Evolutionary conservation across 1,140 invertebrate species (phyloP).

Genomic region (Pogonus chalceus): DNA sequence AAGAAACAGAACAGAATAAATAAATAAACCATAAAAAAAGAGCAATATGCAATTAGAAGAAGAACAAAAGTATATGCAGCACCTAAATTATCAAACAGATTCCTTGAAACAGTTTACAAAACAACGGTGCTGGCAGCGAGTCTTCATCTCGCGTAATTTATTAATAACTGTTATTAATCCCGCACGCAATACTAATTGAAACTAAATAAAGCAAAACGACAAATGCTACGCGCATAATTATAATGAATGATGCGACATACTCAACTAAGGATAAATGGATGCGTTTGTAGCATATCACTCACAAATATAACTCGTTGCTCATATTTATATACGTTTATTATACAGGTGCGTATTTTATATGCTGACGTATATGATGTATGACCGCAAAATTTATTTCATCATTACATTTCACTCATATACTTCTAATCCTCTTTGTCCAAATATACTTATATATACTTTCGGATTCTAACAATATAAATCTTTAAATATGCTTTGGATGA

Average conservation of each 20-base stretch:
- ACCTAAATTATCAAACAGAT: background rate
- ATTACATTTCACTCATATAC: too few species aligned
- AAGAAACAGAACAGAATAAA: background rate
- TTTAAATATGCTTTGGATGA: too few species aligned
- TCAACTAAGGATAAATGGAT: background rate
- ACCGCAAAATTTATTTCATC: too few species aligned
- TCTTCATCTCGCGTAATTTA: background rate
- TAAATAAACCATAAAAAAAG: background rate
- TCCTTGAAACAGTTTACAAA: too few species aligned
- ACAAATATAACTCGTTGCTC: too few species aligned
- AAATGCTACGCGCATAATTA: background rate
- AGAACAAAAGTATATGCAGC: too few species aligned
- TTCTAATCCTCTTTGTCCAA: too few species aligned
- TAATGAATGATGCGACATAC: constrained; percentile 1
- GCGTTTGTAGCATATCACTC: constrained; percentile 2
- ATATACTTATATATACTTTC: too few species aligned
- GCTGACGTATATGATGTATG: too few species aligned
- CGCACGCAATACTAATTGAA: background rate
- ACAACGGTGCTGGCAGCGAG: background rate
- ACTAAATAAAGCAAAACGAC: constrained; percentile 7
- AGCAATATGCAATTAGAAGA: background rate
- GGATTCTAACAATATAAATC: too few species aligned
- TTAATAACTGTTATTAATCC: constrained; percentile 5
- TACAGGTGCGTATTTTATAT: too few species aligned
- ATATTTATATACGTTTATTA: too few species aligned